Percentiles rank a stretch among this genome's conserved stretches.
phyloP scores from a whole-genome alignment of 1,140 invertebrate genomes.

The Drosophila arawakana region DNA sequence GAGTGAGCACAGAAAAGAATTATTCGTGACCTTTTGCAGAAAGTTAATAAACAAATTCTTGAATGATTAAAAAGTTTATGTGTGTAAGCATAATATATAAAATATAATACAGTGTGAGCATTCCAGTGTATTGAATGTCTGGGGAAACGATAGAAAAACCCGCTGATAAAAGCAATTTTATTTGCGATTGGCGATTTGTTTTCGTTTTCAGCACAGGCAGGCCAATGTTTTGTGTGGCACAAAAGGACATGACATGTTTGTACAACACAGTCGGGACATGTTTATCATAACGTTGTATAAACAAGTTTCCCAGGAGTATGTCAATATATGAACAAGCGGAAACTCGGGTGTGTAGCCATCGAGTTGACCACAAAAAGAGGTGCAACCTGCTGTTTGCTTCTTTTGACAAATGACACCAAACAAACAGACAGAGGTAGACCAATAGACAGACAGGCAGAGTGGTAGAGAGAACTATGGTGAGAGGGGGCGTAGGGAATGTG shows the following conservation, averaged over 20 bases:
- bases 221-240: neutral
- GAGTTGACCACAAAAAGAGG: conserved; percentile 8
- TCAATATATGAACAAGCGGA: neutral
- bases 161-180: conserved; percentile 35
- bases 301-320: neutral
- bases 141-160: conserved; percentile 7
- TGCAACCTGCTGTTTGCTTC: conserved; percentile 13
- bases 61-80: neutral
- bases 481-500: neutral
- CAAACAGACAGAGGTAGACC: neutral
- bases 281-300: neutral
- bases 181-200: conserved; percentile 46
- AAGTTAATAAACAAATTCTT: too few relatives aligned
- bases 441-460: too few relatives aligned
- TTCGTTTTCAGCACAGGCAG: neutral
- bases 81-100: neutral
- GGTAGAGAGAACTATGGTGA: neutral
- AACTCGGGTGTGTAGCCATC: conserved; percentile 4
- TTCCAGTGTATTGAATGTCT: neutral
- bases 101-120: neutral
- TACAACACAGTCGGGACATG: neutral
- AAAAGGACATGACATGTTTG: conserved; percentile 18
- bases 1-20: too few relatives aligned
- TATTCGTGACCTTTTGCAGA: too few relatives aligned
- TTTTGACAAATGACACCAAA: conserved; percentile 33